Evolutionary conservation across 64 coral and sea anemone species (phyloP).

Genomic region (Porites australiensis): DNA sequence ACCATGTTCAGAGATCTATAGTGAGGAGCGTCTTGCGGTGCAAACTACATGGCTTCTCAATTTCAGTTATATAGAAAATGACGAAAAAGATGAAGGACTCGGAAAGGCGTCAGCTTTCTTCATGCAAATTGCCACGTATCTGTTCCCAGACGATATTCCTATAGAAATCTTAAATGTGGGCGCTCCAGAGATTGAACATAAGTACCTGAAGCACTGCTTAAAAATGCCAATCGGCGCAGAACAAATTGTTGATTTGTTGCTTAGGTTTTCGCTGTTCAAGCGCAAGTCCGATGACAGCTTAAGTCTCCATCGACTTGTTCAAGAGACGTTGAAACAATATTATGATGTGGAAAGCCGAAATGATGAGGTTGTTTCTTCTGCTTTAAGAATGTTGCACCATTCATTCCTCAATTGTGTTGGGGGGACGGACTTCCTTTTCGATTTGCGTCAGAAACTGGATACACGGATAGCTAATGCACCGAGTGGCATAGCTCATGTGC

Average conservation of each 20-base stretch:
- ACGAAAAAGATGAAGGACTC: neutral
- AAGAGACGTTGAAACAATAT: conserved; percentile 31
- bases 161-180: conserved; percentile 55
- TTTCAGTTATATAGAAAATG: conserved; percentile 28
- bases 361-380: conserved; percentile 3
- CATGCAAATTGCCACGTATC: conserved; percentile 61
- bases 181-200: neutral
- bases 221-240: neutral
- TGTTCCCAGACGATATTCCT: conserved; percentile 52
- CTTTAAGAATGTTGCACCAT: conserved; percentile 49
- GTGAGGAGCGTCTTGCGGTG: conserved; percentile 27
- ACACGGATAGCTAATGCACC: neutral
- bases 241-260: conserved; percentile 27
- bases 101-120: conserved; percentile 8
- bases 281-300: neutral
- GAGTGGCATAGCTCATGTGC: too few relatives aligned
- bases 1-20: neutral
- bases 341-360: neutral
- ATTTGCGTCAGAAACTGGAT: neutral
- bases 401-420: conserved; percentile 7
- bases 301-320: conserved; percentile 62
- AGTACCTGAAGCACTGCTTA: neutral
- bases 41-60: conserved; percentile 72
- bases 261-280: conserved; percentile 61
- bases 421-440: neutral